Percentiles rank a stretch among this genome's conserved stretches.
These are phyloP conservation scores for Unio delphinus DNA, from an alignment of 2,888 invertebrate genomes.

Conservation along the genomic window DNA sequence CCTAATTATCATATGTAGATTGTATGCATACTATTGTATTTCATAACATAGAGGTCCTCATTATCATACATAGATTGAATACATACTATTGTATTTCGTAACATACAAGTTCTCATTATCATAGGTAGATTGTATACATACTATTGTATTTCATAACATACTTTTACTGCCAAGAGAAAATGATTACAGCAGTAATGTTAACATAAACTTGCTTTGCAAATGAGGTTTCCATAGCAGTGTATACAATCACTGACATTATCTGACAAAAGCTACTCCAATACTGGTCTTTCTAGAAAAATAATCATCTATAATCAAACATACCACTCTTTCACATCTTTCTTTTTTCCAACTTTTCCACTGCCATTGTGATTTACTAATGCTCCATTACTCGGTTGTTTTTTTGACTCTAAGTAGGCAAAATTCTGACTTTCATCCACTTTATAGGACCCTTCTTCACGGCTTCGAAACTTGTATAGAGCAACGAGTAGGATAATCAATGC, in stretches of 20 bases:
- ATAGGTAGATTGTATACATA: no score
- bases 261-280: background rate
- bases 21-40: no score
- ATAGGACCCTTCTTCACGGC: slow-evolving; percentile 88
- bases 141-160: background rate
- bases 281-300: slow-evolving; percentile 1
- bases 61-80: no score
- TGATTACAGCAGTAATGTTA: background rate
- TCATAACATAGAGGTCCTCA: background rate
- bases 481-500: slow-evolving; percentile 88
- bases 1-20: no score
- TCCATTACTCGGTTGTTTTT: slow-evolving; percentile 62
- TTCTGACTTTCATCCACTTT: slow-evolving; percentile 91
- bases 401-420: slow-evolving; percentile 71
- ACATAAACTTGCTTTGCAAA: background rate
- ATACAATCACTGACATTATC: background rate
- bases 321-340: slow-evolving; percentile 67
- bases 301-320: slow-evolving; percentile 54
- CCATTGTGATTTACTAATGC: slow-evolving; percentile 46
- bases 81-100: no score
- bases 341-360: slow-evolving; percentile 57
- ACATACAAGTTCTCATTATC: background rate
- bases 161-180: background rate
- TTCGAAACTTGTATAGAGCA: slow-evolving; percentile 67
- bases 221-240: background rate